A percentile compares a stretch with the other conserved stretches of the same genome.
phyloP scores from a whole-genome alignment of 1,140 invertebrate genomes.

The Camponotus pennsylvanicus region DNA sequence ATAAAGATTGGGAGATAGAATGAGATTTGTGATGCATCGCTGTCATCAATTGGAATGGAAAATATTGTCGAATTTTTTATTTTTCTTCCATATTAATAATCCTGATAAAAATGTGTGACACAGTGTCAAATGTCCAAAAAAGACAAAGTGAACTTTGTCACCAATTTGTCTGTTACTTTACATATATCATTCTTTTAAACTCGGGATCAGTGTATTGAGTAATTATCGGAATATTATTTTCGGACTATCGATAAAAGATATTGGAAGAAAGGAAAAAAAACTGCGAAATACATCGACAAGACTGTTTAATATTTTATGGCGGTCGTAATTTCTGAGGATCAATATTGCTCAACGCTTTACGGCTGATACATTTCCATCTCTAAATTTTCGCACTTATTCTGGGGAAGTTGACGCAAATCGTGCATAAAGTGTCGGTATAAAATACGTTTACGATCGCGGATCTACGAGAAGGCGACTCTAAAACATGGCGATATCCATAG shows the following conservation, averaged over 20 bases:
- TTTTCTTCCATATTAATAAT: not conserved
- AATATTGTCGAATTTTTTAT: not conserved
- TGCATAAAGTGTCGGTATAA: constrained; percentile 53
- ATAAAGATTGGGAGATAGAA: constrained; percentile 64
- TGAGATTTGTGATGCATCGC: constrained; percentile 38
- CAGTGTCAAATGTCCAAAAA: not conserved
- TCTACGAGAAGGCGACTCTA: constrained; percentile 14
- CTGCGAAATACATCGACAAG: not conserved
- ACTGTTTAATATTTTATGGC: constrained; percentile 53
- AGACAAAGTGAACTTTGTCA: not conserved
- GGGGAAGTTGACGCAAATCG: constrained; percentile 53
- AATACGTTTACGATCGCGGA: constrained; percentile 56
- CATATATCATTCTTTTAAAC: not conserved
- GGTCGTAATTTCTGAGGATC: constrained; percentile 50
- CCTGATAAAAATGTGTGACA: not conserved
- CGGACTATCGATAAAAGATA: not conserved
- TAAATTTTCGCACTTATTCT: constrained; percentile 60
- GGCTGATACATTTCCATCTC: constrained; percentile 55
- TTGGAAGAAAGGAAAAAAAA: constrained; percentile 14
- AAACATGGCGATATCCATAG: constrained; percentile 32
- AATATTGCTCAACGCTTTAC: constrained; percentile 53
- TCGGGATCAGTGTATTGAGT: not conserved
- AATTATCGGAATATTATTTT: constrained; percentile 25
- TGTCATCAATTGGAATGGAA: constrained; percentile 4
- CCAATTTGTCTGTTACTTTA: not conserved